A percentile compares a stretch with the other conserved stretches of the same genome.
Conservation (phyloP, 2,113 vertebrate genomes). For the Trichechus manatus region DNA sequence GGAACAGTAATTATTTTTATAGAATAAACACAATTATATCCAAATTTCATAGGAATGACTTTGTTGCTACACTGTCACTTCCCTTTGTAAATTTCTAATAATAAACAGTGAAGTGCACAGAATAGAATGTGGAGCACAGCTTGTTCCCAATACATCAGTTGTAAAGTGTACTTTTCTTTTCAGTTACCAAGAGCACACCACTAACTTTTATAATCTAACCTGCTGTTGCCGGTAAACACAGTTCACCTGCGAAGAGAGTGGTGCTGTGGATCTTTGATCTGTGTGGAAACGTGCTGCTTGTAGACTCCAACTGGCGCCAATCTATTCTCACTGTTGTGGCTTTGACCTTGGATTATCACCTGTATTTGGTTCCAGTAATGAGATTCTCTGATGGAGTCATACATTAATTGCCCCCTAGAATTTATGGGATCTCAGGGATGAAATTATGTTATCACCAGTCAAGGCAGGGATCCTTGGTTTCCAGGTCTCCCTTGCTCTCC, state of each 20-base stretch:
- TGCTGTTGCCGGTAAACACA: slow-evolving; percentile 55
- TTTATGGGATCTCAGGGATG: slow-evolving; percentile 33
- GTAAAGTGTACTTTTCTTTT: slow-evolving; percentile 44
- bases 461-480: slow-evolving; percentile 22
- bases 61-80: not conserved
- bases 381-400: slow-evolving; percentile 63
- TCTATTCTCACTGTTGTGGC: slow-evolving; percentile 59
- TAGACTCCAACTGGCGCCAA: slow-evolving; percentile 25
- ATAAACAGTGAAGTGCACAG: slow-evolving; percentile 35
- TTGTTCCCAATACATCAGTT: slow-evolving; percentile 27
- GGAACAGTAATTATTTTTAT: slow-evolving; percentile 53
- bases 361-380: slow-evolving; percentile 71
- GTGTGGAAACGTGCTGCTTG: not conserved
- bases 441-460: slow-evolving; percentile 56
- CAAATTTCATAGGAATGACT: not conserved
- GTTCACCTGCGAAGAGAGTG: not conserved
- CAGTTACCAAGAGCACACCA: not conserved
- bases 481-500: not conserved
- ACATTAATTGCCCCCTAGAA: slow-evolving; percentile 51
- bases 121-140: slow-evolving; percentile 32
- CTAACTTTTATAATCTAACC: slow-evolving; percentile 57
- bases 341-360: slow-evolving; percentile 70
- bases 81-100: slow-evolving; percentile 55
- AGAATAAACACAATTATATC: slow-evolving; percentile 6
- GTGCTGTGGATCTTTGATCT: slow-evolving; percentile 12